Evolutionary conservation across 2,113 vertebrate genomes (phyloP), one percentile per base, ranked within the genome.

Genomic region (Asarcornis scutulata): DNA sequence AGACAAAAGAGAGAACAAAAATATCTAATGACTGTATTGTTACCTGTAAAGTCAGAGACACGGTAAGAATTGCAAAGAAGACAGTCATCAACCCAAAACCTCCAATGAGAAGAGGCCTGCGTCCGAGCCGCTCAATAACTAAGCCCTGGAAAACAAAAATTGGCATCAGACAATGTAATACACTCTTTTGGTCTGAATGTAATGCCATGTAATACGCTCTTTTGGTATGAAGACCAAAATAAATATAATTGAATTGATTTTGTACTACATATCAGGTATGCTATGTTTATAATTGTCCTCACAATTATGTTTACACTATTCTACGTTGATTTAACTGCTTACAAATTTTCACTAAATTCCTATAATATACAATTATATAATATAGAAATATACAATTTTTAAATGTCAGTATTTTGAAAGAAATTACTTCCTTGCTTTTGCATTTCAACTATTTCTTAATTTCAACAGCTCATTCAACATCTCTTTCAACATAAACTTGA

Each of bases 21-120:
- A 18, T 17, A 5, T 0, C 0, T 6, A 56, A 53, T 18, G 90
- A 3, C 14, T 8, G 4, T 3, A 13, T 23, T 29, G 82, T 94
- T 93, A 99, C 99, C 99, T 99, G 99, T 44, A 99, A 97, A 29
- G 98, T 98, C 89, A 99, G 98, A 6, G 98, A 99, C 59, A 98
- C 50, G 0, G 99, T 99, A 88, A 99, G 98, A 3, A 98, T 96
- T 60, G 98, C 96, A 4, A 99, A 99, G 97, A 98, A 99, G 82
- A 98, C 11, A 0, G 98, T 55, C 99, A 99, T 99, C 66, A 99
- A 91, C 25, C 97, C 96, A 69, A 99, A 99, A 21, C 99, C 99
- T 6, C 99, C 99, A 2, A 99, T 99, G 84, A 99, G 98, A 15
- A 99, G 98, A 13, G 98, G 98, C 36, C 98, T 98, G 58, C 99